Base-by-base conservation (phyloP, 2,888 invertebrate genomes). In the Balanococcus diminutus region DNA sequence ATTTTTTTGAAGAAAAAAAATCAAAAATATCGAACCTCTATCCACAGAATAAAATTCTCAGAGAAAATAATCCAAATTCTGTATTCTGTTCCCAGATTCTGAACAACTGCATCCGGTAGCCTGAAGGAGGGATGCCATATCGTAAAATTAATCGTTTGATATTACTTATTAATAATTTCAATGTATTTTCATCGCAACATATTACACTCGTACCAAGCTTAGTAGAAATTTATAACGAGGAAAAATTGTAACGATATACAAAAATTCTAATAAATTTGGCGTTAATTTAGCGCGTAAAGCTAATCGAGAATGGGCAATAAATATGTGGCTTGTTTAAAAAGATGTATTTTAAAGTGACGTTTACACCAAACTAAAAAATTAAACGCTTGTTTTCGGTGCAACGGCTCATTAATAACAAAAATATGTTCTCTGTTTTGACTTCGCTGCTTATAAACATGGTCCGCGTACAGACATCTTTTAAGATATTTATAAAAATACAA, bases 311-410 rank as follows among this genome's bases (percentile, higher is more conserved):
- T 28, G 51, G 25, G 22, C 16, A 82, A 82, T 82, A 82, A 82
- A 82, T 46, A 25, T 82, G 32, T 3, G 25, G 4, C 42, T 56
- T 31, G 31, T 82, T 82, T 56, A 82, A 51, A 85, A 42, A 67
- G 85, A 85, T 85, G 85, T 85, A 85, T 85, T 85, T 85, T 79
- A 85, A 85, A 85, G 85, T 85, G 85, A 85, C 85, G 85, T 85
- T 85, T 75, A 85, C 85, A 85, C 85, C 85, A 19, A 85, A 85
- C 85, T 79, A 79, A 85, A 85, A 85, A 85, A 85, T 85, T 85
- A 85, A 85, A 85, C 79, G 79, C 85, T 85, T 85, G 85, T 85
- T 85, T 46, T 85, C 79, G 75, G 85, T 85, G 85, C 79, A 84
- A 85, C 85, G 85, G 85, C 85, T 85, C 85, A 85, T 85, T 85